Evolutionary conservation across 2,888 invertebrate species (phyloP).

Genomic region (Gibbula magus): DNA sequence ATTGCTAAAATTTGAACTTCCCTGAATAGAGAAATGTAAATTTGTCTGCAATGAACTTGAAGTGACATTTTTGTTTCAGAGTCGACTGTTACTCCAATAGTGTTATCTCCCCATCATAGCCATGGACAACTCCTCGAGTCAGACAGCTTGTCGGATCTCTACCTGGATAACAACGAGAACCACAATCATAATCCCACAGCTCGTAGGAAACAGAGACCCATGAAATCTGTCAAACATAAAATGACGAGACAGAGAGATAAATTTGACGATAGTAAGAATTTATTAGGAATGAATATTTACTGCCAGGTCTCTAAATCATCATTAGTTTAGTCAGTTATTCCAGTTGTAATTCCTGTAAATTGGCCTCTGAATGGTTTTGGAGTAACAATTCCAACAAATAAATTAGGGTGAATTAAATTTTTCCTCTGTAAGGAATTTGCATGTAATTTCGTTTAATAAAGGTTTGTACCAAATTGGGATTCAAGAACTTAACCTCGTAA

Average conservation of each 20-base stretch:
- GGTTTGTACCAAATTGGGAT: no score
- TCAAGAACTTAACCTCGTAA: no score
- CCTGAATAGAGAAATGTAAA: no score
- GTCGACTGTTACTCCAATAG: constrained; percentile 57
- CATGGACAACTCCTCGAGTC: constrained; percentile 58
- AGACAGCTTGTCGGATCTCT: constrained; percentile 54
- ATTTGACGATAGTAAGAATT: neutral
- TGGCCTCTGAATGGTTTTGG: no score
- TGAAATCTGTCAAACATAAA: constrained; percentile 22
- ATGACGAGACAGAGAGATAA: neutral
- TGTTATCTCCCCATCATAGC: constrained; percentile 41
- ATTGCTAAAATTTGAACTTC: no score
- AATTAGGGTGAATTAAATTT: no score
- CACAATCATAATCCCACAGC: constrained; percentile 18
- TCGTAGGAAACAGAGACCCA: neutral
- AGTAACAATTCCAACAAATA: no score
- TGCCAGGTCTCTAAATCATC: neutral
- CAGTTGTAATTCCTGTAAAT: no score
- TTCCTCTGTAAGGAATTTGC: no score
- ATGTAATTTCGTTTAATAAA: no score
- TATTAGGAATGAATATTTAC: neutral
- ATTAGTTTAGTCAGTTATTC: no score
- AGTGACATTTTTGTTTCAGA: constrained; percentile 37
- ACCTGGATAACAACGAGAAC: constrained; percentile 38
- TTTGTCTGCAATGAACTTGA: no score